A percentile compares a stretch with the other conserved stretches of the same genome.
These are phyloP conservation scores for Megaustenia siamemsis DNA, from an alignment of 2,888 invertebrate genomes.

Conservation along the genomic window DNA sequence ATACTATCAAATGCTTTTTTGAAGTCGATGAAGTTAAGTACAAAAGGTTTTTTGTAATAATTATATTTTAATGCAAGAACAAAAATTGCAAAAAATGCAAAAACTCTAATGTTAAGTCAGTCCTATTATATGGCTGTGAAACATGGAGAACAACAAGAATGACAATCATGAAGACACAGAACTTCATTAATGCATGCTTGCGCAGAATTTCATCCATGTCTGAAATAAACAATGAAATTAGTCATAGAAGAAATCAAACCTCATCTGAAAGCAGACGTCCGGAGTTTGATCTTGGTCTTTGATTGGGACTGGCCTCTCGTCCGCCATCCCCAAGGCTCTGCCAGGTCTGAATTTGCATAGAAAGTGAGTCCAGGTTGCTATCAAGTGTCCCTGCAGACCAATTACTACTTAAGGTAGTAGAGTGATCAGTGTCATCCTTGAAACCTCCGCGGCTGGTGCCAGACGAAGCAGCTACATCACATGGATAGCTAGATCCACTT, in stretches of 20 bases:
- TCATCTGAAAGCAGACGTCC: conserved; percentile 92
- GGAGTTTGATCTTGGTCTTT: conserved; percentile 86
- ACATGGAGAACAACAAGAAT: too few species aligned
- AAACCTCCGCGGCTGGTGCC: background rate
- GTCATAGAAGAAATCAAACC: conserved; percentile 75
- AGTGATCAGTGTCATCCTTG: background rate
- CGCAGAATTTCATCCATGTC: too few species aligned
- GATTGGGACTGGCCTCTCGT: conserved; percentile 51
- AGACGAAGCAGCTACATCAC: background rate
- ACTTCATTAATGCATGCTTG: too few species aligned
- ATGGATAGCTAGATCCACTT: background rate
- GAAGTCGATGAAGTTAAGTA: too few species aligned
- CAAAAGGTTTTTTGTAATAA: too few species aligned
- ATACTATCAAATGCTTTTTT: too few species aligned
- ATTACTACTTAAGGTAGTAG: background rate
- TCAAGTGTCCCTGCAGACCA: conserved; percentile 8
- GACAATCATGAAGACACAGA: too few species aligned
- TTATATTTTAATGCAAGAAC: too few species aligned
- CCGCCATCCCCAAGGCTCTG: conserved; percentile 47
- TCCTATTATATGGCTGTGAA: too few species aligned
- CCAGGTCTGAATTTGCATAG: conserved; percentile 49
- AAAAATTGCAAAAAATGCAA: too few species aligned
- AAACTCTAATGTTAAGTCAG: too few species aligned
- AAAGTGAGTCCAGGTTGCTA: conserved; percentile 40
- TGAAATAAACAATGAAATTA: too few species aligned